Evolutionary conservation across 2,113 vertebrate species (phyloP).

Genomic region (Pan troglodytes): NHGRI_mPanTro3-v2.1_pri NC_072415.2:40744001-40744500

Average conservation of each 20-base stretch:
- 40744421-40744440: neutral
- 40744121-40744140: constrained; percentile 54
- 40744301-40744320: constrained; percentile 17
- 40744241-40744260: constrained; percentile 17
- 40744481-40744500: neutral
- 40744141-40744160: constrained; percentile 53
- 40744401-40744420: neutral
- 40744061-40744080: constrained; percentile 45
- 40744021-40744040: constrained; percentile 10
- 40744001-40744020: neutral
- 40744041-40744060: constrained; percentile 34
- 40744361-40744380: neutral
- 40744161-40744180: constrained; percentile 62
- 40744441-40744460: neutral
- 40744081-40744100: constrained; percentile 64
- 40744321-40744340: constrained; percentile 24
- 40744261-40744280: neutral
- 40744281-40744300: neutral
- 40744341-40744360: constrained; percentile 9
- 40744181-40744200: constrained; percentile 31
- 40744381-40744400: neutral
- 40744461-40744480: neutral
- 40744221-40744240: constrained; percentile 45
- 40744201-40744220: constrained; percentile 51
- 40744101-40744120: constrained; percentile 69